Evolutionary conservation across 2,888 invertebrate genomes (phyloP), one percentile per base, ranked within the genome.

Genomic region (Copidosoma aretas): DNA sequence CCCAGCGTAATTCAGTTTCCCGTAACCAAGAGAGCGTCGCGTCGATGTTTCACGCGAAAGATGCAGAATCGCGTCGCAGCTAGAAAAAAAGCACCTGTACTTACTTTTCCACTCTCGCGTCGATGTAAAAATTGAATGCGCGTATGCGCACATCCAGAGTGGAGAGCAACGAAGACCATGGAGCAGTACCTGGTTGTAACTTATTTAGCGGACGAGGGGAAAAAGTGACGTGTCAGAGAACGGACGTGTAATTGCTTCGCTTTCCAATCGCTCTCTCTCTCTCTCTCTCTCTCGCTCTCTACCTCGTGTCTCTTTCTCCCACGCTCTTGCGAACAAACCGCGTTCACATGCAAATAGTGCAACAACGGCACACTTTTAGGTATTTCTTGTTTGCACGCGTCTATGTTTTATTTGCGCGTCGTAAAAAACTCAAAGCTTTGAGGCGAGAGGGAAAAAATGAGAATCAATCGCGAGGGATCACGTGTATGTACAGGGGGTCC

Each of bases 321-420:
- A 52, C 25, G 19, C 46, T 32, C 54, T 22, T 46, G 66, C 56
- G 43, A 63, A 64, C 66, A 64, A 67, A 59, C 65, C 63, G 46
- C 64, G 65, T 71, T 69, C 67, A 46, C 62, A 71, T 69, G 71
- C 69, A 71, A 71, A 71, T 71, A 69, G 67, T 67, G 69, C 69
- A 71, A 67, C 67, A 32, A 32, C 32, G 8, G 32, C 8, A 32
- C 3, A 32, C 4, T 32, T 32, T 32, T 32, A 32, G 32, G 32
- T 32, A n/a, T 32, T 32, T 32, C 8, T 32, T 32, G 32, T 32
- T 32, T 32, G 8, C 32, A 32, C 8, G 3, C 8, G 43, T 46
- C 8, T 41, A 46, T 46, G 43, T 46, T 32, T 3, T 8, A 32
- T 8, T 32, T 32, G 32, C 8, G 32, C 8, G 32, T 3, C 8